Evolutionary conservation across 2,797 vertebrate species (phyloP).

Genomic region (Tragopan temminckii): DNA sequence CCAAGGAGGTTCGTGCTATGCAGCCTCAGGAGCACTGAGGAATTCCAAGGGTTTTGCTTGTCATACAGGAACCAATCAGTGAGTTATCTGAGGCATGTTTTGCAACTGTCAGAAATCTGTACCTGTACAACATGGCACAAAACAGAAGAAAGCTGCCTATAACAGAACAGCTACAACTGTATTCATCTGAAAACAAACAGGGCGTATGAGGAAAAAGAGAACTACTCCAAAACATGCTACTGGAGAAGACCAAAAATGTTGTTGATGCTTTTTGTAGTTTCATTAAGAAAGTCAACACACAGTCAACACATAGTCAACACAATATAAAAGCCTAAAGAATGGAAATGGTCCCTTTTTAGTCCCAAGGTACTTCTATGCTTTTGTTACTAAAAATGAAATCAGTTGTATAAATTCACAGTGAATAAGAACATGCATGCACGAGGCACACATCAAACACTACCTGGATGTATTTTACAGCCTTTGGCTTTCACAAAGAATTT

Average conservation of each 20-base stretch:
- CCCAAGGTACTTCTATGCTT: not conserved
- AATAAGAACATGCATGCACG: fast-evolving
- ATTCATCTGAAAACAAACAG: constrained; percentile 43
- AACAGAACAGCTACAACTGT: constrained; percentile 6
- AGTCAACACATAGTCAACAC: not conserved
- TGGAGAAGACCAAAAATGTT: constrained; percentile 41
- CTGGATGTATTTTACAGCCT: not conserved
- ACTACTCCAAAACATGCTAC: constrained; percentile 19
- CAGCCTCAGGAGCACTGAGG: constrained; percentile 6
- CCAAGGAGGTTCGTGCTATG: not conserved
- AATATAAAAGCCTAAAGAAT: constrained; percentile 40
- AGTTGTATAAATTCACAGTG: not conserved
- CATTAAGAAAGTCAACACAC: constrained; percentile 12
- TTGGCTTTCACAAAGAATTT: not conserved
- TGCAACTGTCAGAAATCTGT: constrained; percentile 36
- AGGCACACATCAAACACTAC: not conserved
- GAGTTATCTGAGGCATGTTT: constrained; percentile 41
- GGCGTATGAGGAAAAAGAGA: constrained; percentile 33
- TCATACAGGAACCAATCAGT: constrained; percentile 23
- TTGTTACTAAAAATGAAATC: not conserved
- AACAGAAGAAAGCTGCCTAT: constrained; percentile 22
- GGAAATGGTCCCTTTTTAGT: not conserved
- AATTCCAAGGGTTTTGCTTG: constrained; percentile 52
- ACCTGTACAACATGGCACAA: constrained; percentile 27
- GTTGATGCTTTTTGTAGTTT: constrained; percentile 39